phyloP scores from a whole-genome alignment of 2,888 invertebrate species.

The Aphodius sticticus region DNA sequence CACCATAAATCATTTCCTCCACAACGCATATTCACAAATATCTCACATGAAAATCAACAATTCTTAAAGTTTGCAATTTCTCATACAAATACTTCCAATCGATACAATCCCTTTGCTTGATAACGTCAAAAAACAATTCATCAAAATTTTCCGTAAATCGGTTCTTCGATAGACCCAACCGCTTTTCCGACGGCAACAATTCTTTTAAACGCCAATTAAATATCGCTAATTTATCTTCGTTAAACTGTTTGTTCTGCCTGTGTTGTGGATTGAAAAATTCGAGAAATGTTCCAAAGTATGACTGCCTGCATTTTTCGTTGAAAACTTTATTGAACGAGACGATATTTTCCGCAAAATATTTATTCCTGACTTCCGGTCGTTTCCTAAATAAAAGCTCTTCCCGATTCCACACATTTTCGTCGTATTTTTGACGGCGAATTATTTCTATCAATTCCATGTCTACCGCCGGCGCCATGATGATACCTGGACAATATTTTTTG shows the following conservation, averaged over 20 bases:
- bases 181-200: constrained; percentile 41
- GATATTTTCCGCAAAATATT: constrained; percentile 35
- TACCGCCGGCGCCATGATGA: neutral
- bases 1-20: constrained; percentile 6
- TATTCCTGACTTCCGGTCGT: constrained; percentile 31
- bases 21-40: constrained; percentile 4
- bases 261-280: constrained; percentile 49
- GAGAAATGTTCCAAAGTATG: constrained; percentile 52
- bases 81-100: constrained; percentile 47
- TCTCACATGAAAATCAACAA: constrained; percentile 50
- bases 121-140: constrained; percentile 46
- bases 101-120: constrained; percentile 46
- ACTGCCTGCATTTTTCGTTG: constrained; percentile 44
- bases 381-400: constrained; percentile 31
- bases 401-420: constrained; percentile 29
- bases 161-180: constrained; percentile 47
- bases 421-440: constrained; percentile 27
- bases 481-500: neutral
- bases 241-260: constrained; percentile 45
- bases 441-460: constrained; percentile 20
- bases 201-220: constrained; percentile 46
- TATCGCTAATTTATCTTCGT: constrained; percentile 50
- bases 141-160: constrained; percentile 45
- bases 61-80: constrained; percentile 44
- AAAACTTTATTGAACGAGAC: constrained; percentile 44